Evolutionary conservation across 2,113 vertebrate genomes (phyloP).

Genomic region (Terrapene triunguis): DNA sequence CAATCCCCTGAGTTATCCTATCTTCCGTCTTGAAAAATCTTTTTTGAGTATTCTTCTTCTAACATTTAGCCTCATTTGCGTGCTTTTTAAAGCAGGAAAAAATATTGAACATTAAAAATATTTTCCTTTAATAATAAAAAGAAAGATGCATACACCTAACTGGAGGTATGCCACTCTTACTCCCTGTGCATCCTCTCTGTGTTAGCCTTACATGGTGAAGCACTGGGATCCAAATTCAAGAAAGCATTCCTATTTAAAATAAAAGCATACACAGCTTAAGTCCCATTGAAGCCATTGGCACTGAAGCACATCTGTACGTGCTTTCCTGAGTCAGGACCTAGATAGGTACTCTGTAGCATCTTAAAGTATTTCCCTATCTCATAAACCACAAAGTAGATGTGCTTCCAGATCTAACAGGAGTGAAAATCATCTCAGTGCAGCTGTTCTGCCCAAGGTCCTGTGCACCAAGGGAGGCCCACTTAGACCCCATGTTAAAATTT

Average conservation of each 20-base stretch:
- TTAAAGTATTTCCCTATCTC: too few relatives aligned
- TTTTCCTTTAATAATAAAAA: not conserved
- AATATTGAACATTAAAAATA: not conserved
- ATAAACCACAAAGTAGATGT: too few relatives aligned
- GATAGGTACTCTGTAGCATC: too few relatives aligned
- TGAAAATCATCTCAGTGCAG: not conserved
- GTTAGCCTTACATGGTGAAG: not conserved
- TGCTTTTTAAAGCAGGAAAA: not conserved
- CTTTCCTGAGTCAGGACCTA: not conserved
- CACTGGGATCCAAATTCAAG: not conserved
- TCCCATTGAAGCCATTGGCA: not conserved
- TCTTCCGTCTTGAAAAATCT: not conserved
- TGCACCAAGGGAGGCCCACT: not conserved
- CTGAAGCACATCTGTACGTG: not conserved
- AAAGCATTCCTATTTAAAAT: not conserved
- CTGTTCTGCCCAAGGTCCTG: not conserved
- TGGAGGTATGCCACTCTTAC: not conserved
- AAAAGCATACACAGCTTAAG: not conserved
- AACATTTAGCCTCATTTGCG: not conserved
- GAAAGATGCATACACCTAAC: not conserved
- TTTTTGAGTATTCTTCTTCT: not conserved
- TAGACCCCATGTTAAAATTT: not conserved
- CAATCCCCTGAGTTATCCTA: not conserved
- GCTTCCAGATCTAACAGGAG: not conserved
- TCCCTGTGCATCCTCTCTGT: not conserved